A percentile compares a stretch with the other conserved stretches of the same genome.
Conservation (phyloP, 2,113 vertebrate genomes). For the Corynorhinus townsendii region DNA sequence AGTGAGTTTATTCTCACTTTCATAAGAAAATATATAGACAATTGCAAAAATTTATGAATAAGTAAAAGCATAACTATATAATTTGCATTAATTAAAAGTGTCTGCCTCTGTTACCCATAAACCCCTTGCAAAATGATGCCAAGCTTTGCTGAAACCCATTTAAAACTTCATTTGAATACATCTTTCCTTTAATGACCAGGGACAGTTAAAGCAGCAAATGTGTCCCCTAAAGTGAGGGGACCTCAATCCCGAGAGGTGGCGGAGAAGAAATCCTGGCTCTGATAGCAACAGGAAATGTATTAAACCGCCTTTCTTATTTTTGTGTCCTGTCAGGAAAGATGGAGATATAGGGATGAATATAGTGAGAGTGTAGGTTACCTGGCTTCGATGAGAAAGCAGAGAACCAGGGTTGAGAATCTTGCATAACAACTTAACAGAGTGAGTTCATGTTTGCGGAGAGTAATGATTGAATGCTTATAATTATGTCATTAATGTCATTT, state of each 20-base stretch:
- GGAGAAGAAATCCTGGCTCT: neutral
- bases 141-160: neutral
- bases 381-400: neutral
- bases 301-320: neutral
- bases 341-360: too few species aligned
- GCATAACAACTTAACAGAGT: neutral
- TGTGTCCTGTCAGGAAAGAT: neutral
- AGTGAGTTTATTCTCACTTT: neutral
- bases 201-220: neutral
- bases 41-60: neutral
- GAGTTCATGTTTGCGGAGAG: neutral
- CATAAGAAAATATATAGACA: neutral
- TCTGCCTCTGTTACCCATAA: neutral
- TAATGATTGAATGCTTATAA: neutral
- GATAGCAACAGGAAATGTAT: neutral
- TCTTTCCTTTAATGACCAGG: neutral
- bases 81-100: neutral
- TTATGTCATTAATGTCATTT: neutral
- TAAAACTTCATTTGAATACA: neutral
- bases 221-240: neutral
- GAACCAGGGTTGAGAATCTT: neutral
- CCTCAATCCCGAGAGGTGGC: accelerated
- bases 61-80: neutral
- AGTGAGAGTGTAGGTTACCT: neutral
- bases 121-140: neutral